phyloP scores from a whole-genome alignment of 2,113 vertebrate genomes.

The Chelonoidis abingdonii region DNA sequence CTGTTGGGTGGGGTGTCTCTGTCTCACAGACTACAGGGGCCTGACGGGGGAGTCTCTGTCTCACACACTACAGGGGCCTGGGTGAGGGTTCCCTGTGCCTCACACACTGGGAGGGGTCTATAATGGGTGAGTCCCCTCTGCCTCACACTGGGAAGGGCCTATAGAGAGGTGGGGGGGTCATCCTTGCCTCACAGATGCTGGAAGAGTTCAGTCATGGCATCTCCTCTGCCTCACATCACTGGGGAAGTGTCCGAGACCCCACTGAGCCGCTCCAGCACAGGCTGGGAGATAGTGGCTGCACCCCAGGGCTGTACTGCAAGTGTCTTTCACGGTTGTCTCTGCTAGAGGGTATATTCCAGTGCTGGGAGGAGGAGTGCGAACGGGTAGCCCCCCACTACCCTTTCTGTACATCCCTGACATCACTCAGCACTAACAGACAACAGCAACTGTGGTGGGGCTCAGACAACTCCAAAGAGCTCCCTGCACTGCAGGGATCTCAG shows the following conservation, averaged over 20 bases:
- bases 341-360: not conserved
- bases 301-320: not conserved
- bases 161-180: not conserved
- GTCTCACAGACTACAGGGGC: not conserved
- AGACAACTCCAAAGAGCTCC: not conserved
- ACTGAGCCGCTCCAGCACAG: no score
- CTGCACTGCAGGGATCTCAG: not conserved
- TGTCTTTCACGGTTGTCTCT: not conserved
- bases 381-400: not conserved
- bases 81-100: not conserved
- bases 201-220: not conserved
- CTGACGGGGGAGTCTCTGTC: not conserved
- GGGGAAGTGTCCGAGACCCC: not conserved
- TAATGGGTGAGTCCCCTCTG: fast-evolving
- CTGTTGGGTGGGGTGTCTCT: not conserved
- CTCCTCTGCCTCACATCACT: not conserved
- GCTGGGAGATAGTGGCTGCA: not conserved
- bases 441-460: not conserved
- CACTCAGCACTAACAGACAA: not conserved
- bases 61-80: not conserved
- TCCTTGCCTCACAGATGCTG: not conserved
- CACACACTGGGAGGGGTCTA: not conserved
- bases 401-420: not conserved
- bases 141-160: fast-evolving
- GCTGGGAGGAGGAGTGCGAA: not conserved